Base-by-base conservation (phyloP, 2,113 vertebrate species). In the Phainopepla nitens region DNA sequence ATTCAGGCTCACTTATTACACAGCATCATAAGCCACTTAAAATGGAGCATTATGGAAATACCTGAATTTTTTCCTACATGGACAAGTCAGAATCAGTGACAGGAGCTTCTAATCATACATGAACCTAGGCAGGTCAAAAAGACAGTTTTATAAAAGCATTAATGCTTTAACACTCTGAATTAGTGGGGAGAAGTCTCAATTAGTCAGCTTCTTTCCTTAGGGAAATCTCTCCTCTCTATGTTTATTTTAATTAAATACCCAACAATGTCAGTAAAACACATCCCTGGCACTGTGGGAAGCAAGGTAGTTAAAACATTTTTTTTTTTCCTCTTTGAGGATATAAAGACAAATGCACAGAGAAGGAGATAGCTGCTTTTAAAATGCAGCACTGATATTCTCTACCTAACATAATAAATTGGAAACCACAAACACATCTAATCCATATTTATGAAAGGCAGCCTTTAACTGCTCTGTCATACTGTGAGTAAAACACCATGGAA, bases 221-320 rank as follows among this genome's bases (percentile, higher is more conserved):
- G 80, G 89, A 96, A 93, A 78, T 77, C 36, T 84, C 49, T 81
- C 31, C 70, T 81, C 57, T 91, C 80, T 72, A 3, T 77, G 79
- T 75, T 84, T 85, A 71, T 79, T 92, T 82, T 72, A 91, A 82
- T 93, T 95, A 96, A 91, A 87, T 73, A 82, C 56, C 72, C 85
- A 90, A 95, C 53, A 61, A 82, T 75, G 64, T 29, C 89, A 93
- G 86, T 75, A 80, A 93, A 93, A 47, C 41, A 80, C 58, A 83
- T 47, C 36, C 58, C 45, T 0, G 0, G 33, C 45, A 64, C 31
- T 0, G 7, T 6, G 39, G 50, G 51, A 89, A 92, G 70, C 62
- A 58, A 89, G 11, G 29, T 15, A 84, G 62, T 60, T 96, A 82
- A 90, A 77, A 33, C 5, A 1, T 9, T 60, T 50, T n/a, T 42